Evolutionary conservation across 2,888 invertebrate genomes (phyloP), one percentile per base, ranked within the genome.

Genomic region (Bembecia ichneumoniformis): DNA sequence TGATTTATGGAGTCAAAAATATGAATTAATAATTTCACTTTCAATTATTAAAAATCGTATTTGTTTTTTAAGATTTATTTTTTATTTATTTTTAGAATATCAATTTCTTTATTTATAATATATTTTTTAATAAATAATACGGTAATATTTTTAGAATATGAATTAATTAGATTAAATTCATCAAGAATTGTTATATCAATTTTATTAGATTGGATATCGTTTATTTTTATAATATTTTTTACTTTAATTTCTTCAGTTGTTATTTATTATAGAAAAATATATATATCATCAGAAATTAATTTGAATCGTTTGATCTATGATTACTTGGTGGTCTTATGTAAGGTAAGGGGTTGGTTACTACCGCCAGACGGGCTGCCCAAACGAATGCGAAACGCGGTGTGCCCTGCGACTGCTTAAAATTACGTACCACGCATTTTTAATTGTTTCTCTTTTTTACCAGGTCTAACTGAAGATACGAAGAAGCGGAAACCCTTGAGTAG

Each of bases 1-100:
- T 90, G 89, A 90, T 90, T 91, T 91, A 90, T 91, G 90, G 87
- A 64, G 52, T 90, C 88, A 89, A 86, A 77, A 84, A 89, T 89
- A 77, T 88, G 83, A 77, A 20, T 48, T 57, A 34, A n/a, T n/a
- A n/a, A 11, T 40, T 60, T 81, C 80, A 87, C 82, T 86, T 89
- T 88, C 87, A 70, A 74, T 88, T 76, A 81, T 79, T 66, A 78
- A 80, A 73, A 74, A 80, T 71, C 82, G 77, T 58, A 79, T 87
- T 84, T 88, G 80, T 88, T 81, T 74, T 75, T 68, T 88, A 75
- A 81, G 77, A 59, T 87, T 88, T 83, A 53, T 82, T 58, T 71
- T 77, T 83, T 87, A 73, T 76, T 89, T 70, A 55, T 78, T 58
- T 69, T 82, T 67, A 83, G 74, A 62, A 50, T 88, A 58, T 49